A percentile compares a stretch with the other conserved stretches of the same genome.
phyloP scores from a whole-genome alignment of 2,888 invertebrate genomes.

The Drosophila atroscutellata region DNA sequence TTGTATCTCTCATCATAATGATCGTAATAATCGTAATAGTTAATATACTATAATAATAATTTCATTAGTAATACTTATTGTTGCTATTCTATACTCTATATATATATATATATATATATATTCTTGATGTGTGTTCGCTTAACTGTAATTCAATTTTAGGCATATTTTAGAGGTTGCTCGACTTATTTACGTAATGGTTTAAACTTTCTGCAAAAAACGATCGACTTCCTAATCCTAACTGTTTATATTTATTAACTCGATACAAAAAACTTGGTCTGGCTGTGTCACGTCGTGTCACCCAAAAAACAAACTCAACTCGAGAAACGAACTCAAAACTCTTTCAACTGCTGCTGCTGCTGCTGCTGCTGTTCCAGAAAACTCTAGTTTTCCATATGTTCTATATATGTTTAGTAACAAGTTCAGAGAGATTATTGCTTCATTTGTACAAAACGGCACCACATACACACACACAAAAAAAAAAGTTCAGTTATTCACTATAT shows the following conservation, averaged over 20 bases:
- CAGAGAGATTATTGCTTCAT: slow-evolving; percentile 57
- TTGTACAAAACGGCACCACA: slow-evolving; percentile 60
- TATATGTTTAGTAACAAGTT: slow-evolving; percentile 54
- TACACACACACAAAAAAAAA: slow-evolving; percentile 26
- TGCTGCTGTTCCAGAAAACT: not conserved
- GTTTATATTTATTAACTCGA: slow-evolving; percentile 2
- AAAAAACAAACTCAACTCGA: slow-evolving; percentile 5
- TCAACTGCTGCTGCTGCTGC: slow-evolving; percentile 6
- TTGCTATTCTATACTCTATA: slow-evolving; percentile 17
- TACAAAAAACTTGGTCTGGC: slow-evolving; percentile 57
- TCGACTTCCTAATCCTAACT: slow-evolving; percentile 10
- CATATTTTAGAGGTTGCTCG: slow-evolving; percentile 62
- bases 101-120: slow-evolving; percentile 29
- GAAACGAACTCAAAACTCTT: not conserved
- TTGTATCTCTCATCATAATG: slow-evolving; percentile 37
- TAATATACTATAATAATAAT: slow-evolving; percentile 49
- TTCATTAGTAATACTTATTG: slow-evolving; percentile 69
- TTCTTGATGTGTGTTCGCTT: slow-evolving; percentile 46
- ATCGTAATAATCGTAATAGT: slow-evolving; percentile 28
- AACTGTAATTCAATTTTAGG: slow-evolving; percentile 37
- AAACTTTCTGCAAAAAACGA: slow-evolving; percentile 23
- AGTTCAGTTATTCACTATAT: slow-evolving; percentile 17
- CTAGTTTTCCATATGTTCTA: slow-evolving; percentile 9
- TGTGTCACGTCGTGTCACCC: slow-evolving; percentile 11
- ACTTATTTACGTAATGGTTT: slow-evolving; percentile 37